phyloP scores from a whole-genome alignment of 2,888 invertebrate genomes.

The Stenoptilia bipunctidactyla region DNA sequence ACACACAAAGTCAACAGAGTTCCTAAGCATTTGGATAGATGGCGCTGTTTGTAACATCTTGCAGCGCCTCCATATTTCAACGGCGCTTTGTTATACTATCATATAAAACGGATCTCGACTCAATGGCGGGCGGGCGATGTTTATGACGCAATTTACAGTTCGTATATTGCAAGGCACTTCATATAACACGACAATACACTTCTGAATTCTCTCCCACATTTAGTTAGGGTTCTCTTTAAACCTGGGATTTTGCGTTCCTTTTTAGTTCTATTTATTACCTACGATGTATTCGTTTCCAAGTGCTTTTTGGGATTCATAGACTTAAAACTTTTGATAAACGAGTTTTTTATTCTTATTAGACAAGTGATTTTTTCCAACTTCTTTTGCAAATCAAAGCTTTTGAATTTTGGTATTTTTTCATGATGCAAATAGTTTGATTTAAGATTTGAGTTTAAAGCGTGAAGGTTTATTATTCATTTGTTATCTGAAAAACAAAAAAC shows the following conservation, averaged over 20 bases:
- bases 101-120: not conserved
- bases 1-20: constrained; percentile 27
- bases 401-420: too few species aligned
- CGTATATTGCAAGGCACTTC: constrained; percentile 56
- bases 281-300: too few species aligned
- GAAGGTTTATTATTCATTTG: too few species aligned
- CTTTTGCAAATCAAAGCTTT: too few species aligned
- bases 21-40: constrained; percentile 34
- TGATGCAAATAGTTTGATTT: too few species aligned
- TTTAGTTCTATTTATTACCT: not conserved
- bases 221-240: constrained; percentile 24
- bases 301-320: too few species aligned
- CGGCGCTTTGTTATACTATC: constrained; percentile 20
- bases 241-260: constrained; percentile 14
- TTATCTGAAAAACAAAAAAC: too few species aligned
- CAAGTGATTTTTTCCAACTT: too few species aligned
- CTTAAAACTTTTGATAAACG: too few species aligned
- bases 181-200: constrained; percentile 52
- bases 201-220: constrained; percentile 33
- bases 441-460: too few species aligned
- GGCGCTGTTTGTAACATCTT: constrained; percentile 27
- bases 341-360: too few species aligned
- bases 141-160: constrained; percentile 63
- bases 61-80: constrained; percentile 20
- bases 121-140: constrained; percentile 34